phyloP scores from a whole-genome alignment of 2,888 invertebrate genomes.

The Patella caerulea region DNA sequence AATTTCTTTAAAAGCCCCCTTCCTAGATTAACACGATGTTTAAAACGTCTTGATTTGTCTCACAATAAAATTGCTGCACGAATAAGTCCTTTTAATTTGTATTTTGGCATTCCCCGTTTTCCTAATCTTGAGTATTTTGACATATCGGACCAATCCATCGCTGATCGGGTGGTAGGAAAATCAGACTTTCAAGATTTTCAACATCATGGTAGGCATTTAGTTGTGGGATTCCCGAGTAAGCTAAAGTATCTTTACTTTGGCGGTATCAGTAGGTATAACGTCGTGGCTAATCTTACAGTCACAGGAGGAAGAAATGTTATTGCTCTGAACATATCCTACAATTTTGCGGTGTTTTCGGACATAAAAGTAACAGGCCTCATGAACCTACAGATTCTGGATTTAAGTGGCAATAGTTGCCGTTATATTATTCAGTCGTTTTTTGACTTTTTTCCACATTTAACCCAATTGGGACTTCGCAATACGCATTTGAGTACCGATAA shows the following conservation, averaged over 20 bases:
- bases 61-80: background rate
- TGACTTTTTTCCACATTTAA: background rate
- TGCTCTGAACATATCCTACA: background rate
- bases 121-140: background rate
- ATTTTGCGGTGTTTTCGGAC: background rate
- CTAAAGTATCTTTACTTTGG: background rate
- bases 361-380: background rate
- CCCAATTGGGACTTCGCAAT: background rate
- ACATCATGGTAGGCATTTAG: background rate
- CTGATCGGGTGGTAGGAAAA: background rate
- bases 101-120: background rate
- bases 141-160: background rate
- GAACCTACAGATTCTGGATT: background rate
- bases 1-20: background rate
- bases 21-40: background rate
- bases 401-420: background rate
- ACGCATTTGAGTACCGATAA: background rate
- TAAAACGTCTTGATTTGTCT: background rate
- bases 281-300: background rate
- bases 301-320: background rate
- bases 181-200: background rate
- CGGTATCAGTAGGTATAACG: background rate
- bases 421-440: background rate
- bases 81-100: background rate
- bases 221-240: background rate